Percentiles rank a stretch among this genome's conserved stretches.
Evolutionary conservation across 1,140 invertebrate species (phyloP).

Genomic region (Nomia melanderi): DNA sequence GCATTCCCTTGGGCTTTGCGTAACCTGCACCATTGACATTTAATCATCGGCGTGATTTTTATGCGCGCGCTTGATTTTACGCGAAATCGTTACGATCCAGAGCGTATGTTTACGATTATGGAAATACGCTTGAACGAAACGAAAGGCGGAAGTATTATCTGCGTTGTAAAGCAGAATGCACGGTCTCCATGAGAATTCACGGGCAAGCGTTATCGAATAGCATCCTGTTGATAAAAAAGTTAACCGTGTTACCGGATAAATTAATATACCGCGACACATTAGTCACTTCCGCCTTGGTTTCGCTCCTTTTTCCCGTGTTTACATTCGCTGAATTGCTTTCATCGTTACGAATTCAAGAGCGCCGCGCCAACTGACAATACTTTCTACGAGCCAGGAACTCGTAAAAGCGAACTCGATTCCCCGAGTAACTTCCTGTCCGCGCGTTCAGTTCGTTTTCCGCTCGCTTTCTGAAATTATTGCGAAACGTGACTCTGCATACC

Average conservation of each 20-base stretch:
- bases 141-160: background rate
- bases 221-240: slow-evolving; percentile 16
- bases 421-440: background rate
- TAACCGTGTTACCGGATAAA: background rate
- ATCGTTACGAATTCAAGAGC: background rate
- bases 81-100: too few relatives aligned
- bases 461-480: too few relatives aligned
- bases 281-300: background rate
- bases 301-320: background rate
- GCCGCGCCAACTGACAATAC: background rate
- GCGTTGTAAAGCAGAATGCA: background rate
- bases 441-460: too few relatives aligned
- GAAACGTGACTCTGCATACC: too few relatives aligned
- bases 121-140: too few relatives aligned
- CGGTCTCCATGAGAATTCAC: too few relatives aligned
- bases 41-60: too few relatives aligned
- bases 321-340: background rate
- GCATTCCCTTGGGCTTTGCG: too few relatives aligned
- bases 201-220: background rate
- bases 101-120: too few relatives aligned
- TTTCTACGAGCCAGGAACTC: too few relatives aligned
- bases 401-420: background rate
- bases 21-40: too few relatives aligned
- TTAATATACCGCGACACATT: background rate
- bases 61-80: too few relatives aligned